Conservation (phyloP, 2,113 vertebrate genomes). For the Myrmecophaga tridactyla region DNA sequence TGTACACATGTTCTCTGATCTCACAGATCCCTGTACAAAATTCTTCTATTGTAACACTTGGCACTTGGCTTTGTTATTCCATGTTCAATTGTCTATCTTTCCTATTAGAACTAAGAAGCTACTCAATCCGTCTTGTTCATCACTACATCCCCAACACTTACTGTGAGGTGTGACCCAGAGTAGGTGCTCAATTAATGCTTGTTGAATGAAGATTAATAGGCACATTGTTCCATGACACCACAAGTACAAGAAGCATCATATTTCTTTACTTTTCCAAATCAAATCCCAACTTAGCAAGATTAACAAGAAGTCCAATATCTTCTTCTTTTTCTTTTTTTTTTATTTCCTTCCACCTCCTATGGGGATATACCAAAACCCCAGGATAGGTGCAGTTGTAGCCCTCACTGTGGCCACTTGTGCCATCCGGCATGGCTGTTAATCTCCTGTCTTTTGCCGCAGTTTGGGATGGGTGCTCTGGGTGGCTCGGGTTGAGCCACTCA, state of each 20-base stretch:
- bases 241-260: background rate
- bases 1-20: rapidly evolving
- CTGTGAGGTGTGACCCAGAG: background rate
- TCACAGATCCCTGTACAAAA: background rate
- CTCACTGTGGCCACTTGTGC: background rate
- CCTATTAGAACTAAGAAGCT: too few species aligned
- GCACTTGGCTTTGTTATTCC: background rate
- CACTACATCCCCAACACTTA: background rate
- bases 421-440: background rate
- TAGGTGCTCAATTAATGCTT: background rate
- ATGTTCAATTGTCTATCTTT: background rate
- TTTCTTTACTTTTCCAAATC: background rate
- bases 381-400: background rate
- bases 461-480: too few species aligned
- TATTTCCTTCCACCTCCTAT: background rate
- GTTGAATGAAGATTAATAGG: background rate
- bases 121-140: background rate
- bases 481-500: background rate
- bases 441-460: background rate
- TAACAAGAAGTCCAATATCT: background rate
- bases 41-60: background rate
- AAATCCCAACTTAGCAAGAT: background rate
- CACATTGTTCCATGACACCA: background rate
- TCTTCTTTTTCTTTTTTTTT: too few species aligned
- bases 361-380: background rate